Base-by-base conservation (phyloP, 2,888 invertebrate genomes). In the Venusia cambrica region DNA sequence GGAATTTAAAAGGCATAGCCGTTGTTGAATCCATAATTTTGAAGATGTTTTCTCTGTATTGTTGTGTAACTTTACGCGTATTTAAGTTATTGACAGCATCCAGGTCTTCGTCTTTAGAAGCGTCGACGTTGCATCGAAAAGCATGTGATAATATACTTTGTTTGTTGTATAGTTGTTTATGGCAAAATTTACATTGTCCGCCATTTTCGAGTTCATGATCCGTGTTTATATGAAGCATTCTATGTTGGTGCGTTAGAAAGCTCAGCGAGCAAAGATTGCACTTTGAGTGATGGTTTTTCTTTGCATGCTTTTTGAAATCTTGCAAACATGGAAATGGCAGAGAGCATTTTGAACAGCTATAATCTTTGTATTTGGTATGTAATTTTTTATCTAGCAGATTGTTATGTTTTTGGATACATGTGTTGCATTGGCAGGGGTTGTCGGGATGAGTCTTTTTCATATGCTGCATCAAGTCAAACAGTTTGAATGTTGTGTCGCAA, bases 1-100 rank as follows among this genome's bases (percentile, higher is more conserved):
- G 78, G 49, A 63, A 72, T 39, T 80, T 84, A 26, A 84, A 84
- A 0, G 84, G 84, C 6, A 83, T 45, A 1, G 73, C 76, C 0
- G 76, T 77, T 0, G 81, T 74, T 66, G 71, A 76, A 33, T 81
- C 80, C 0, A 84, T 50, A 2, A 84, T 62, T 10, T 62, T 68
- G 1, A 75, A 71, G 7, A 84, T 59, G 24, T 67, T 68, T 9
- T 51, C 61, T 13, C 78, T 57, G 12, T 78, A 60, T 36, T 68
- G 62, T 47, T 65, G 71, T 0, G 76, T 60, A 0, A 59, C 39
- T 2, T 64, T 46, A 25, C 61, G 65, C 19, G 59, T 65, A 5
- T 59, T 62, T 1, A 48, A 45, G 5, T 63, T 64, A 2, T 59
- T 58, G 0, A 54, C 11, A n/a, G 19, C 22, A 2, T 20, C 4